Percentiles rank a stretch among this genome's conserved stretches.
These are phyloP conservation scores for Hippocampus guttulatus DNA, from an alignment of 2,113 vertebrate species.

Conservation along the genomic window DNA sequence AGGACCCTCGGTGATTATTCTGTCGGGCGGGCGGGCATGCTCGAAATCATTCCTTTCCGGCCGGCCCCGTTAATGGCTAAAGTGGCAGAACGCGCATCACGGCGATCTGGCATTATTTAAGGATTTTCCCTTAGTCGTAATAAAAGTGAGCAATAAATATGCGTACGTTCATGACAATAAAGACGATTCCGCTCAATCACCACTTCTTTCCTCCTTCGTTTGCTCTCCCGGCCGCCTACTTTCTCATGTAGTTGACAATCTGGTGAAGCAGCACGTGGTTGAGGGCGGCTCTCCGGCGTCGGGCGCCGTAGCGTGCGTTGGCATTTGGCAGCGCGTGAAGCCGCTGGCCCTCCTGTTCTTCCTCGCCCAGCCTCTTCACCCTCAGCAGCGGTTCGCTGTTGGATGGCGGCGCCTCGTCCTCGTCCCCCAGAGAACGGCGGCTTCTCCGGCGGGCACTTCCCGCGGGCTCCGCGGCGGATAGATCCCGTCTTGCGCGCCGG, in stretches of 20 bases:
- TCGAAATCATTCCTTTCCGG: background rate
- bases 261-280: conserved; percentile 63
- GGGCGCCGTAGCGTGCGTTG: conserved; percentile 54
- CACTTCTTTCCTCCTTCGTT: background rate
- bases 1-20: background rate
- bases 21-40: background rate
- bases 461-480: conserved; percentile 10
- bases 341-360: conserved; percentile 23
- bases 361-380: conserved; percentile 71
- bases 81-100: background rate
- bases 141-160: background rate
- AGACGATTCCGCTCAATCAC: background rate
- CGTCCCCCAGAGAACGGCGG: conserved; percentile 67
- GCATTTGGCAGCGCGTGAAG: conserved; percentile 61
- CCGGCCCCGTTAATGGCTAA: background rate
- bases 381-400: conserved; percentile 63
- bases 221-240: conserved; percentile 33
- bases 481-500: conserved; percentile 52
- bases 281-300: conserved; percentile 27
- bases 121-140: background rate
- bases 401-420: conserved; percentile 24
- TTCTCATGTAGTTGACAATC: conserved; percentile 67
- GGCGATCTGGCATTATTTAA: background rate
- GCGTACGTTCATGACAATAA: background rate
- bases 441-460: conserved; percentile 51